Percentiles rank a stretch among this genome's conserved stretches.
Evolutionary conservation across 2,113 vertebrate species (phyloP).

Genomic region (Apodemus speciosus): DNA sequence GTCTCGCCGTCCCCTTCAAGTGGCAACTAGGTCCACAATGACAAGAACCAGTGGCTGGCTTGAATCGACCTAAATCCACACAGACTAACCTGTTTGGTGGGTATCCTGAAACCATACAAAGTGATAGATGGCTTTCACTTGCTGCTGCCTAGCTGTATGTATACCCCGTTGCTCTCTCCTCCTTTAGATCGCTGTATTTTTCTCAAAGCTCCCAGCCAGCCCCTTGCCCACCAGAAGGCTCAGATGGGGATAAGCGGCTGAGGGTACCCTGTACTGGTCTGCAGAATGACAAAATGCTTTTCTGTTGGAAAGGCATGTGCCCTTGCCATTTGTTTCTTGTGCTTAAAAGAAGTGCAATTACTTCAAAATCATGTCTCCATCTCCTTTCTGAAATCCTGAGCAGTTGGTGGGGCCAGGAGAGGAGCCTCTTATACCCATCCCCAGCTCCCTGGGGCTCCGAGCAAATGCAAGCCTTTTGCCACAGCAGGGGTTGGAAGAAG

Average conservation of each 20-base stretch:
- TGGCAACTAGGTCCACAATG: background rate
- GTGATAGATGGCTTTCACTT: rapidly evolving
- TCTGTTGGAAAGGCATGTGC: background rate
- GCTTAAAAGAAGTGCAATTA: background rate
- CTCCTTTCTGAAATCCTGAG: background rate
- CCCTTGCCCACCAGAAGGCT: background rate
- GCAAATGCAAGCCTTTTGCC: background rate
- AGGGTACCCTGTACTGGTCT: rapidly evolving
- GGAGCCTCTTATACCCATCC: background rate
- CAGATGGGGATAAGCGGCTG: rapidly evolving
- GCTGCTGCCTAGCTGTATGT: background rate
- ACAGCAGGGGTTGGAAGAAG: background rate
- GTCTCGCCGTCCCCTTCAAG: background rate
- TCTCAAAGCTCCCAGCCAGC: background rate
- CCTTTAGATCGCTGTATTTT: background rate
- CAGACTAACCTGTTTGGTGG: background rate
- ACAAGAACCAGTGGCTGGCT: background rate
- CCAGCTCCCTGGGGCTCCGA: background rate
- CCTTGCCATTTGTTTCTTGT: background rate
- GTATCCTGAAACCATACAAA: background rate
- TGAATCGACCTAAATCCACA: background rate
- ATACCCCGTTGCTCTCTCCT: background rate
- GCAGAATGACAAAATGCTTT: background rate
- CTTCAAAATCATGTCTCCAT: background rate
- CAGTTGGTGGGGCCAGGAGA: background rate